Percentiles rank a stretch among this genome's conserved stretches.
Conservation (phyloP, 2,113 vertebrate genomes). For the Callocephalon fimbriatum region DNA sequence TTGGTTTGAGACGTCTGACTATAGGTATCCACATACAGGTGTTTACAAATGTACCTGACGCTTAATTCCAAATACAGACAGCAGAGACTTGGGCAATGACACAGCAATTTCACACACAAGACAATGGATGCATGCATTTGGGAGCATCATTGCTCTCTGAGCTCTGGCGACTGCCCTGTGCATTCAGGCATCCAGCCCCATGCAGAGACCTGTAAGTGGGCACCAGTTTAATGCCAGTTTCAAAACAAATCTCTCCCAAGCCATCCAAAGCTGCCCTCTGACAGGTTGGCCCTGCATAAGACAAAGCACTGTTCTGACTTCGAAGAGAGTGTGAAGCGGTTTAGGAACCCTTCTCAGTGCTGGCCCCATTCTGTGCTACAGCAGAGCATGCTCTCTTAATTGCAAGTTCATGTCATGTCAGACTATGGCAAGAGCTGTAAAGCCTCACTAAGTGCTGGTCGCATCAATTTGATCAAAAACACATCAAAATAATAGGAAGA, state of each 20-base stretch:
- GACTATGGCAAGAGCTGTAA: neutral
- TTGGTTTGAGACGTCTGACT: neutral
- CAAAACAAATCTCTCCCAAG: neutral
- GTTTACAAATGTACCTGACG: neutral
- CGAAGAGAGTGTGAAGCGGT: neutral
- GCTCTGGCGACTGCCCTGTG: neutral
- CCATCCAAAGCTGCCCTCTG: neutral
- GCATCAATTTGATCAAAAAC: neutral
- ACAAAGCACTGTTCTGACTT: neutral
- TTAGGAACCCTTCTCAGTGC: neutral
- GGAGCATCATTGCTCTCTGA: neutral
- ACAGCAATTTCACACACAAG: neutral
- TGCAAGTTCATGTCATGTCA: neutral
- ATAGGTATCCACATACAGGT: neutral
- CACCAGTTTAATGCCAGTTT: neutral
- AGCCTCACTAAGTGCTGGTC: neutral
- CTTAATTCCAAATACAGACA: neutral
- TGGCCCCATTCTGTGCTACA: neutral
- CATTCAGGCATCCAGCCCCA: neutral
- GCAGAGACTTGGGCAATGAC: neutral
- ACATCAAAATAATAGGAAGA: neutral
- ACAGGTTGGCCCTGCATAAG: neutral
- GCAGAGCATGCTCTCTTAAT: neutral
- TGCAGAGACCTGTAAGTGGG: neutral
- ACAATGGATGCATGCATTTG: accelerated